Evolutionary conservation across 2,888 invertebrate species (phyloP).

Genomic region (Rhagonycha fulva): DNA sequence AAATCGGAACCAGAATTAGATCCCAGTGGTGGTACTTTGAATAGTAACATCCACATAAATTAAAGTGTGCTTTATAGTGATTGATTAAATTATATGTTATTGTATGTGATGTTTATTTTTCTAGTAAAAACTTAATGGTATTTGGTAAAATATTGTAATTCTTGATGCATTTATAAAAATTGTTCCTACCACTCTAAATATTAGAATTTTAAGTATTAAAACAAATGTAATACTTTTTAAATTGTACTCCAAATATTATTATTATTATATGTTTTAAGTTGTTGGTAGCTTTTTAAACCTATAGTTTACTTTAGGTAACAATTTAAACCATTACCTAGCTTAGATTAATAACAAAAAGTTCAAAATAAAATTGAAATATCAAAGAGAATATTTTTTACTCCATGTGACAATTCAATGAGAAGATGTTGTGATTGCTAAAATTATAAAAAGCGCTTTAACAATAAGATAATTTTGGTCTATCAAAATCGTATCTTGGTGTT

Average conservation of each 20-base stretch:
- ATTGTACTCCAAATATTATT: not conserved
- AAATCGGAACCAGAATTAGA: conserved; percentile 23
- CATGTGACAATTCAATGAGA: too few relatives aligned
- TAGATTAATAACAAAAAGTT: too few relatives aligned
- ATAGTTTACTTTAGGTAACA: too few relatives aligned
- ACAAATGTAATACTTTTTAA: not conserved
- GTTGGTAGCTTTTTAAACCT: too few relatives aligned
- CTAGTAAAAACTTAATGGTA: conserved; percentile 17
- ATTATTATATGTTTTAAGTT: too few relatives aligned
- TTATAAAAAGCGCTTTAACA: too few relatives aligned
- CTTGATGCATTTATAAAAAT: not conserved
- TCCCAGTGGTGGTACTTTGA: not conserved
- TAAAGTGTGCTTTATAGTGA: not conserved
- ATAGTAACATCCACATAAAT: conserved; percentile 6
- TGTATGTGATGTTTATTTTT: conserved; percentile 26
- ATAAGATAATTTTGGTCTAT: too few relatives aligned
- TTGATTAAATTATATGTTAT: conserved; percentile 4
- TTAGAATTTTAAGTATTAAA: not conserved
- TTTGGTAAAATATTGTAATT: conserved; percentile 3
- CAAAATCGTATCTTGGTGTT: too few relatives aligned
- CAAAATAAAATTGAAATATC: too few relatives aligned
- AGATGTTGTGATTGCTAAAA: too few relatives aligned
- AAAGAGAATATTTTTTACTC: too few relatives aligned
- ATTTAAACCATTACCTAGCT: too few relatives aligned
- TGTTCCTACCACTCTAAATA: not conserved